Evolutionary conservation across 2,797 vertebrate genomes (phyloP).

Genomic region (Etheostoma nigrum): DNA sequence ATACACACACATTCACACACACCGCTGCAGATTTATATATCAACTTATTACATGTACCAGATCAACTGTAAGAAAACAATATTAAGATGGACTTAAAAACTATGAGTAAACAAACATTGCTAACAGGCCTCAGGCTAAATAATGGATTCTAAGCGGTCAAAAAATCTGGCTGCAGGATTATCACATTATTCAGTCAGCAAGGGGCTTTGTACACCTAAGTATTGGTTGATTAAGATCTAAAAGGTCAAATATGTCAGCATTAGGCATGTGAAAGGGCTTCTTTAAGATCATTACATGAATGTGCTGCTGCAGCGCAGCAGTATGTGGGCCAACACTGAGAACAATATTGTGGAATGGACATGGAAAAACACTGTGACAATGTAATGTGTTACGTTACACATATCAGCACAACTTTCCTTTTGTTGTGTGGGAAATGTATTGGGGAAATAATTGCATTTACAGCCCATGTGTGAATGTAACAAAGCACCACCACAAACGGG

Average conservation of each 20-base stretch:
- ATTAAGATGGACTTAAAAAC: background rate
- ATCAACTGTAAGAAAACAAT: background rate
- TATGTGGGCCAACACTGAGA: constrained; percentile 15
- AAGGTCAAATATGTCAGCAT: constrained; percentile 25
- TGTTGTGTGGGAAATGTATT: background rate
- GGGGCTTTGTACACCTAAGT: background rate
- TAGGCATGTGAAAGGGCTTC: background rate
- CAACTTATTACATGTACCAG: constrained; percentile 15
- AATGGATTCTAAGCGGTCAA: background rate
- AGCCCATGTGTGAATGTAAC: background rate
- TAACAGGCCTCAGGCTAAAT: background rate
- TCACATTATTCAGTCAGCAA: background rate
- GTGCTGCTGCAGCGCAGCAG: constrained; percentile 13
- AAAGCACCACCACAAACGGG: background rate
- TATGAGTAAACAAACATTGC: constrained; percentile 3
- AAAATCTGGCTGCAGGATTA: background rate
- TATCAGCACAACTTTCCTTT: background rate
- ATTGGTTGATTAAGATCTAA: constrained; percentile 10
- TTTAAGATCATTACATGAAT: constrained; percentile 23
- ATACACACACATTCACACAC: constrained; percentile 16
- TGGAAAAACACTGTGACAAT: constrained; percentile 4
- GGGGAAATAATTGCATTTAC: constrained; percentile 2
- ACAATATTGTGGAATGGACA: background rate
- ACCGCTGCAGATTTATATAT: constrained; percentile 18
- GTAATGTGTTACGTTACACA: background rate